Evolutionary conservation across 2,888 invertebrate genomes (phyloP).

Genomic region (Terebella lapidaria): DNA sequence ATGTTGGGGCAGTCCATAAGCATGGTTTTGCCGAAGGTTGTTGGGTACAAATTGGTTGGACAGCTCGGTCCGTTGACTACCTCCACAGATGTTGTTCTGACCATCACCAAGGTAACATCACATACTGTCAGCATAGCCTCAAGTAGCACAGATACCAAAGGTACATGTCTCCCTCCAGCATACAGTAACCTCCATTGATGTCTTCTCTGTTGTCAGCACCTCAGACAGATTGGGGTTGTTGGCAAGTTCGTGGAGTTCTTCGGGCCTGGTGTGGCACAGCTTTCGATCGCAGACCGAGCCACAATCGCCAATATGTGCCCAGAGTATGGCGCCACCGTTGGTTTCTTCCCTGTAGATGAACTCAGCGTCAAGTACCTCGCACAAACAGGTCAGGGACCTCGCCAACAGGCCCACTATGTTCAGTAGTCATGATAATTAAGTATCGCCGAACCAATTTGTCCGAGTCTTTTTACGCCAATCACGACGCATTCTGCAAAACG

Average conservation of each 20-base stretch:
- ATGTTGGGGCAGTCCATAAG: constrained; percentile 97
- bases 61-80: constrained; percentile 77
- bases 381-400: constrained; percentile 64
- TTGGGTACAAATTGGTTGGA: constrained; percentile 86
- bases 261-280: constrained; percentile 82
- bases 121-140: neutral
- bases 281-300: constrained; percentile 93
- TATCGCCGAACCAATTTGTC: too few species aligned
- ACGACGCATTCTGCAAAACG: too few species aligned
- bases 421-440: too few species aligned
- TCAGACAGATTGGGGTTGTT: constrained; percentile 90
- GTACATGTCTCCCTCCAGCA: too few species aligned
- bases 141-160: too few species aligned
- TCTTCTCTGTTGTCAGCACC: constrained; percentile 64
- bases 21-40: constrained; percentile 92
- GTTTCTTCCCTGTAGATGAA: constrained; percentile 87
- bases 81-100: constrained; percentile 93
- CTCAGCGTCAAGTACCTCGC: constrained; percentile 74
- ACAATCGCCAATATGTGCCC: constrained; percentile 99
- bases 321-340: constrained; percentile 94
- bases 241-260: constrained; percentile 99
- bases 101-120: constrained; percentile 84
- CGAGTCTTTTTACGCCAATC: too few species aligned
- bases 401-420: neutral
- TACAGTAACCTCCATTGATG: too few species aligned